Conservation (phyloP, 2,888 invertebrate genomes). For the Listrodromus nycthemerus region DNA sequence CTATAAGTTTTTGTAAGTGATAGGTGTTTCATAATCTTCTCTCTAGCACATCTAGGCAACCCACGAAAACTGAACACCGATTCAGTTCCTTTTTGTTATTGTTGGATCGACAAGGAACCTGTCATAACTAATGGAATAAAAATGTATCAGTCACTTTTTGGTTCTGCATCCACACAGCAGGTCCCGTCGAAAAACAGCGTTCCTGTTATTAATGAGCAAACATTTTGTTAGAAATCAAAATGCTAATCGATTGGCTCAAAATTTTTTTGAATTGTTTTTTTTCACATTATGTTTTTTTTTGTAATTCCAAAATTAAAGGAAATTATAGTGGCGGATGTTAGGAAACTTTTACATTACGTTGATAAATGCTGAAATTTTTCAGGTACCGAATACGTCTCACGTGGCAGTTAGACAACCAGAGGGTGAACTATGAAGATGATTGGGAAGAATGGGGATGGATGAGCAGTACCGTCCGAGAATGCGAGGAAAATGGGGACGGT, state of each 20-base stretch:
- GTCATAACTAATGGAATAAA: no score
- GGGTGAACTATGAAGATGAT: slow-evolving; percentile 74
- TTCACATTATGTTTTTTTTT: background rate
- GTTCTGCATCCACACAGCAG: no score
- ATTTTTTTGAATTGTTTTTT: no score
- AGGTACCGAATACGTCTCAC: slow-evolving; percentile 76
- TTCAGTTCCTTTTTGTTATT: no score
- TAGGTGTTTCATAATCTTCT: background rate
- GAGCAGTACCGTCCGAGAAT: slow-evolving; percentile 75
- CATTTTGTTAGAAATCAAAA: no score
- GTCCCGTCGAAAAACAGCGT: no score
- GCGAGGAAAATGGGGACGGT: slow-evolving; percentile 74
- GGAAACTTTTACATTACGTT: background rate
- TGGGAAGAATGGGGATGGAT: slow-evolving; percentile 81
- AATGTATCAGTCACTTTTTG: no score
- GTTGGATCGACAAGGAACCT: no score
- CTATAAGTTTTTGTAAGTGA: background rate
- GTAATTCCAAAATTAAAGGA: background rate
- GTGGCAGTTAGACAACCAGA: slow-evolving; percentile 76
- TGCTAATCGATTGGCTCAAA: no score
- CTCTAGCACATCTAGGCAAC: background rate
- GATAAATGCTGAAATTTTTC: slow-evolving; percentile 28
- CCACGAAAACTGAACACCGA: background rate
- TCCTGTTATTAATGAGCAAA: no score
- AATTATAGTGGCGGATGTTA: background rate